Base-by-base conservation (phyloP, 2,888 invertebrate species). In the Anorthoa munda region DNA sequence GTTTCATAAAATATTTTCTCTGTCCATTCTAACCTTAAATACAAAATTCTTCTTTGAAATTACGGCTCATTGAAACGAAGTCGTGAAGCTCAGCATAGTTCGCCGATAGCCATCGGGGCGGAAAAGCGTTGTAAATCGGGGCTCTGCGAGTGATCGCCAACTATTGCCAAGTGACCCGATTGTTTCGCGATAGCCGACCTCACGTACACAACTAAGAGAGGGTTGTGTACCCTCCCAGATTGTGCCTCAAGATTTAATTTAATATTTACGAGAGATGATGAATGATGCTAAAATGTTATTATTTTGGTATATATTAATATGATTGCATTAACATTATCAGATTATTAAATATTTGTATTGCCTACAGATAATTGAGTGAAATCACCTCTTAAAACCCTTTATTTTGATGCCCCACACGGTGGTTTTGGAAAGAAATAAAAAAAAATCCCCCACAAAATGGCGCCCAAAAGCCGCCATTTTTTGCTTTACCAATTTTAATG, bases 131-230 rank as follows among this genome's bases (percentile, higher is more conserved):
- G n/a, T 45, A 26, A 69, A 50, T 76, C 21, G 75, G 17, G 21
- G 26, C 18, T 48, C 70, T 69, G 39, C 77, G 61, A 64, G n/a
- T 63, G 71, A 59, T 63, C 51, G 75, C 71, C 63, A 4, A 50
- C 46, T 59, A 48, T 23, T 64, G 64, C 72, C 78, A 50, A 77
- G 63, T 60, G 77, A 71, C 77, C 71, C 58, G 51, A 48, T 64
- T 71, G 77, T 71, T 21, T 18, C 13, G 31, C 45, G 71, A 21
- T 7, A 39, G 61, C 71, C 31, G 56, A 58, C 23, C 63, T 48
- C 72, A 72, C 64, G 58, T 45, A 39, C 61, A n/a, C 53, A 4
- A 11, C 31, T 46, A 39, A 39, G 39, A 39, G 39, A 39, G 9
- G 17, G 7, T 31, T 21, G 13, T 26, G 1, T 39, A 39, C 39